These are phyloP conservation scores for Pipistrellus pipistrellus DNA, from an alignment of 2,797 vertebrate species.

Conservation along the genomic window DNA sequence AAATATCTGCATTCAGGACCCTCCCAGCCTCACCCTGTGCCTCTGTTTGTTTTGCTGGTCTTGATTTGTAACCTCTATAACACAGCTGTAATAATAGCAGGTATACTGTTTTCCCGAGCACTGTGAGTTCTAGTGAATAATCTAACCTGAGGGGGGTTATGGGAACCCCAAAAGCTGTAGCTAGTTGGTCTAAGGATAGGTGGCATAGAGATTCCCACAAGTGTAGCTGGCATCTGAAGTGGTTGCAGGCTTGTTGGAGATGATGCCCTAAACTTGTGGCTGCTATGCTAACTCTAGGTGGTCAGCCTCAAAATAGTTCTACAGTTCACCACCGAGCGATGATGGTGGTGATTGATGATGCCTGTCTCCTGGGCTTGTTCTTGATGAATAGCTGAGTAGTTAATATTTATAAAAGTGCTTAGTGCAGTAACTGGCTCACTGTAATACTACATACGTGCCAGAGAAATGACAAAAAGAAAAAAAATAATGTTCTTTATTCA, in stretches of 20 bases:
- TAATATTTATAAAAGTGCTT: neutral
- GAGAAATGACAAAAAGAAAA: neutral
- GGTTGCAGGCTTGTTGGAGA: too few species aligned
- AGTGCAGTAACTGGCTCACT: neutral
- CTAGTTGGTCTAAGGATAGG: neutral
- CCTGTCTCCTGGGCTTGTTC: neutral
- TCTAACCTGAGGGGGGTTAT: neutral
- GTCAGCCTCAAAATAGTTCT: neutral
- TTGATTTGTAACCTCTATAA: neutral
- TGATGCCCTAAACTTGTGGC: fast-evolving
- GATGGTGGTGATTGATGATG: too few species aligned
- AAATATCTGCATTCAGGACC: neutral
- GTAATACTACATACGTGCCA: neutral
- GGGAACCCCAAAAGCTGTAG: neutral
- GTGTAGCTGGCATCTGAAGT: neutral
- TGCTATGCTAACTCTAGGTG: neutral
- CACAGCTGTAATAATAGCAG: neutral
- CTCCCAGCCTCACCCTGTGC: too few species aligned
- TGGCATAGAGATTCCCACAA: neutral
- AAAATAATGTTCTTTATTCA: neutral
- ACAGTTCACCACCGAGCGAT: fast-evolving
- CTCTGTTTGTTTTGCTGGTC: neutral
- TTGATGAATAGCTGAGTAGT: neutral
- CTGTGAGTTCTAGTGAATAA: neutral
- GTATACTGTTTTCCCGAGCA: neutral